Evolutionary conservation across 1,140 invertebrate species (phyloP), one percentile per base, ranked within the genome.

Genomic region (Eueides isabella): DNA sequence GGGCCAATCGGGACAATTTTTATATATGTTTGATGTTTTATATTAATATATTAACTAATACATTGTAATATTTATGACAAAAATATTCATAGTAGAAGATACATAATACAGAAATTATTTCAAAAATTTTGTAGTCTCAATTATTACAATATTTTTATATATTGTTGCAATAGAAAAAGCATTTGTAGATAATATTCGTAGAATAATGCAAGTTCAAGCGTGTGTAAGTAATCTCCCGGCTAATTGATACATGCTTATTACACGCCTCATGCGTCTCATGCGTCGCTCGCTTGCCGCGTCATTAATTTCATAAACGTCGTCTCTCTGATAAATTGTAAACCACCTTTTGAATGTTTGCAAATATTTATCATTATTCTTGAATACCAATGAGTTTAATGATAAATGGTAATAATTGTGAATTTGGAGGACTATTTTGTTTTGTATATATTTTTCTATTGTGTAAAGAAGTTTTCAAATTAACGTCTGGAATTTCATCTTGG

Each of bases 241-340:
- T 33, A 41, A 35, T 26, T 66, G 64, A 41, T 66, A 38, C 64
- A 41, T 23, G 33, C 64, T 66, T 66, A 41, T 41, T 66, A 66
- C 64, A 41, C 33, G 35, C 33, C 11, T 14, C 64, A 41, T 23
- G 48, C 64, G 35, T 16, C 35, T 23, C 31, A 26, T 23, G 48
- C 64, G 35, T 16, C 35, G 26, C 31, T 26, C 63, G 63, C 14
- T 66, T 41, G 38, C 35, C 64, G 64, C 64, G 23, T 38, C 33
- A 29, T 66, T 66, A 66, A 66, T 66, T 41, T 66, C 64, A 38
- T 66, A 28, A 66, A 14, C 64, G 33, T 66, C 64, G 38, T n/a
- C 11, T 55, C 19, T 55, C 31, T 28, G 64, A 66, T 55, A 55
- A 26, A 55, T 55, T 55, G 19, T 55, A 11, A 55, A 7, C 16